Conservation (phyloP, 1,140 invertebrate species). For the Littorina saxatilis region DNA sequence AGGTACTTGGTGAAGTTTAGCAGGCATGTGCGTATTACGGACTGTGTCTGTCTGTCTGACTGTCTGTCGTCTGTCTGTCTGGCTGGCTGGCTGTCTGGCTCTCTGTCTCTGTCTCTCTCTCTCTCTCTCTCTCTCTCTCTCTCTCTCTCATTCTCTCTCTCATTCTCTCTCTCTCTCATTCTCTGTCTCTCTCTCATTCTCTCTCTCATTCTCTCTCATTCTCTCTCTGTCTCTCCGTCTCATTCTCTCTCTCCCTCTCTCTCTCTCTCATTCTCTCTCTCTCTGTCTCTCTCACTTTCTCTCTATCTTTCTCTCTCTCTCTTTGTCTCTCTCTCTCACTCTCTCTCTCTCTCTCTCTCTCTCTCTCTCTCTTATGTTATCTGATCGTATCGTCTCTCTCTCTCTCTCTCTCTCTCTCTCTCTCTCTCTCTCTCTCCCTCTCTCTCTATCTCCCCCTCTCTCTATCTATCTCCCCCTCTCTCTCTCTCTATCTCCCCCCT, state of each 20-base stretch:
- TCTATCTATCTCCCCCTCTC: too few species aligned
- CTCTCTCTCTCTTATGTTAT: not conserved
- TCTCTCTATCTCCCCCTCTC: too few species aligned
- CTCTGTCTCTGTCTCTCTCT: not conserved
- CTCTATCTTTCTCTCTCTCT: not conserved
- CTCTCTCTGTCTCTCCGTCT: slow-evolving; percentile 6
- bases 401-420: not conserved
- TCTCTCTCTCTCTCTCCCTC: not conserved
- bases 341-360: slow-evolving; percentile 9
- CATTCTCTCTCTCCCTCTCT: not conserved
- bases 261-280: not conserved
- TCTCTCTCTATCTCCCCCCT: too few species aligned
- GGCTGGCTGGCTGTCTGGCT: not conserved
- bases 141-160: slow-evolving; percentile 2
- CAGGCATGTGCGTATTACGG: too few species aligned
- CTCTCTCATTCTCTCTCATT: not conserved
- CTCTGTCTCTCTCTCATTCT: not conserved
- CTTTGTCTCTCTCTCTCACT: slow-evolving; percentile 30
- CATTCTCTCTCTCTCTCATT: not conserved
- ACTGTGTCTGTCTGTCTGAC: not conserved
- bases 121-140: not conserved
- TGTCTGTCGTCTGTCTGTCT: not conserved
- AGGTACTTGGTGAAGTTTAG: too few species aligned
- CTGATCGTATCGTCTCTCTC: not conserved
- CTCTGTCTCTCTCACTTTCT: slow-evolving; percentile 5